Evolutionary conservation across 2,797 vertebrate genomes (phyloP).

Genomic region (Dipus sagitta): DNA sequence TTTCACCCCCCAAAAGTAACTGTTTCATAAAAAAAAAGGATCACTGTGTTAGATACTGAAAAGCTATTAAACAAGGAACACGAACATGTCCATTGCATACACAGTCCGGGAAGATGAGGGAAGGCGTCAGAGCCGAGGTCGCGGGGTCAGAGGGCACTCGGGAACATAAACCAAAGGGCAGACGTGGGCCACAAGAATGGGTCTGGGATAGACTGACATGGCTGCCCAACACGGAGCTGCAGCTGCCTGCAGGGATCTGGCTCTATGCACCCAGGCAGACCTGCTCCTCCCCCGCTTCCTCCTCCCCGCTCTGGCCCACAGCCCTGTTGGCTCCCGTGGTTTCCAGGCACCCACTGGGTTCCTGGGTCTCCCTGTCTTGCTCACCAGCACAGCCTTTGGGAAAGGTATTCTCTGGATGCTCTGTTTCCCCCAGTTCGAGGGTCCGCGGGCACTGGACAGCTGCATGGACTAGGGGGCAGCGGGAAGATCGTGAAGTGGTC

Average conservation of each 20-base stretch:
- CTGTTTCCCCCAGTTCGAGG: rapidly evolving
- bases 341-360: background rate
- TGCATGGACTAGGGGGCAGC: background rate
- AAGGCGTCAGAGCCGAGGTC: too few species aligned
- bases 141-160: too few species aligned
- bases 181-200: background rate
- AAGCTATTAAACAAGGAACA: background rate
- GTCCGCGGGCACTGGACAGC: background rate
- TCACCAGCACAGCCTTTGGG: background rate
- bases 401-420: rapidly evolving
- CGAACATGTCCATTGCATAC: background rate
- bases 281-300: rapidly evolving
- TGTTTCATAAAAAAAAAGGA: background rate
- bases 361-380: too few species aligned
- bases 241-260: background rate
- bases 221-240: background rate
- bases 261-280: background rate
- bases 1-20: background rate
- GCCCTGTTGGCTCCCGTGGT: rapidly evolving
- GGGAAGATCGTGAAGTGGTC: rapidly evolving
- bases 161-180: background rate
- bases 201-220: rapidly evolving
- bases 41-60: background rate
- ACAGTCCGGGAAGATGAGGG: background rate
- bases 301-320: rapidly evolving